Evolutionary conservation across 1,140 invertebrate species (phyloP), one percentile per base, ranked within the genome.

Genomic region (Drosophila asahinai): DNA sequence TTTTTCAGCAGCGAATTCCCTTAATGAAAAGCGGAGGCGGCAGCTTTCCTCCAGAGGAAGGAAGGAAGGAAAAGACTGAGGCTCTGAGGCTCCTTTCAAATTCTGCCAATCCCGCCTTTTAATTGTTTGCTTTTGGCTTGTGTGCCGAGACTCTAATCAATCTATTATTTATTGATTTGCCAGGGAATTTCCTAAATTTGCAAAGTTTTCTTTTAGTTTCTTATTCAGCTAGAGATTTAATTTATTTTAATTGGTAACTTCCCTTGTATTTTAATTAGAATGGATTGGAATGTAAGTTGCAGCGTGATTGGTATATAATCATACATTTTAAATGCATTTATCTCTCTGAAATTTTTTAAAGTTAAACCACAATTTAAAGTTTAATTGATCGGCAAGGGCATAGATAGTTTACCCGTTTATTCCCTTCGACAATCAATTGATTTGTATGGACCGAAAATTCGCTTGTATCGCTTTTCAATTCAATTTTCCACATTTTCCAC

Each of bases 21-120:
- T 51, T 52, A 74, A 73, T 74, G 68, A 74, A 73, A 73, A 61
- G 64, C 64, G 47, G 36, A 38, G 36, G 52, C 11, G 54, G 49
- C 42, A 68, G 49, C 33, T 68, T 51, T 33, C 22, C 36, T 17
- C 11, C 14, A 14, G 11, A 27, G 30, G 12, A 27, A 33, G 33
- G 8, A 27, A 45, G 55, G 2, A 43, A 6, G 17, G 7, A 43
- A 62, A 33, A 17, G 27, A 15, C 58, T 5, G 40, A 45, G 22
- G n/a, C 61, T 42, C n/a, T 42, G 19, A 45, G 62, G 5, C 19
- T 42, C 38, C 66, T 45, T 27, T 45, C 14, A 38, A 22, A 68
- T 33, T 36, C 43, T 30, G 15, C 47, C 48, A 38, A 15, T 33
- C 8, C 45, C n/a, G 25, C 59, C 19, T 47, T 63, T 64, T 66